Percentiles rank a stretch among this genome's conserved stretches.
These are phyloP conservation scores for Panopea generosa DNA, from an alignment of 2,888 invertebrate species.

Conservation along the genomic window DNA sequence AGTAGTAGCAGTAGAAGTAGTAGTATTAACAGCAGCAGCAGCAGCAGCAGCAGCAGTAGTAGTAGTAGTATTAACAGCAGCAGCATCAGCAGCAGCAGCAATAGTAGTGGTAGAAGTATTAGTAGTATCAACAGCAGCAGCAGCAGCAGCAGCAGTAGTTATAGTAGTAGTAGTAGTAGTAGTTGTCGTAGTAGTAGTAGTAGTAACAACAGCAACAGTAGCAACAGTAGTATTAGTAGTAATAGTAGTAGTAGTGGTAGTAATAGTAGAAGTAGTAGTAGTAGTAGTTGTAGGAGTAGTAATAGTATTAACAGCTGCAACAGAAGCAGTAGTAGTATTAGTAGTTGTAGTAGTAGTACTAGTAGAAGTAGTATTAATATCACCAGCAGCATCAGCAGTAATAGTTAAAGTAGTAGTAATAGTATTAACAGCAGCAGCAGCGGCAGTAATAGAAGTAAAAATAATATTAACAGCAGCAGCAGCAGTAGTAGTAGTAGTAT, in stretches of 20 bases:
- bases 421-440: slow-evolving; percentile 19
- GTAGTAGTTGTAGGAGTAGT: slow-evolving; percentile 14
- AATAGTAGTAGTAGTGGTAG: background rate
- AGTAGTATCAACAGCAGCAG: slow-evolving; percentile 5
- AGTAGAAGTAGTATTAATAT: slow-evolving; percentile 1
- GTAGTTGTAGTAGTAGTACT: slow-evolving; percentile 14
- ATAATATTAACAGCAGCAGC: slow-evolving; percentile 6
- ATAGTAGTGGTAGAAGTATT: slow-evolving; percentile 7
- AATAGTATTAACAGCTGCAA: slow-evolving; percentile 8
- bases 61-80: background rate
- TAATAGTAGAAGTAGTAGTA: slow-evolving; percentile 10
- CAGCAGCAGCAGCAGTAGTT: background rate
- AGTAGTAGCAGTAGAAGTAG: no score
- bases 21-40: no score
- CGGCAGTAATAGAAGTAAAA: background rate
- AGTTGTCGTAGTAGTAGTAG: slow-evolving; percentile 30
- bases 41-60: no score
- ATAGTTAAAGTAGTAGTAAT: slow-evolving; percentile 5
- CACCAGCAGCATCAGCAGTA: slow-evolving; percentile 4
- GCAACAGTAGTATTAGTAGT: slow-evolving; percentile 24
- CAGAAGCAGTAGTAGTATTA: slow-evolving; percentile 9
- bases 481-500: slow-evolving; percentile 18
- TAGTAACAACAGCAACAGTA: slow-evolving; percentile 22
- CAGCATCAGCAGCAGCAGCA: background rate
- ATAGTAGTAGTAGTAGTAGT: slow-evolving; percentile 5